Base-by-base conservation (phyloP, 2,888 invertebrate species). In the Protodeltote pygarga region DNA sequence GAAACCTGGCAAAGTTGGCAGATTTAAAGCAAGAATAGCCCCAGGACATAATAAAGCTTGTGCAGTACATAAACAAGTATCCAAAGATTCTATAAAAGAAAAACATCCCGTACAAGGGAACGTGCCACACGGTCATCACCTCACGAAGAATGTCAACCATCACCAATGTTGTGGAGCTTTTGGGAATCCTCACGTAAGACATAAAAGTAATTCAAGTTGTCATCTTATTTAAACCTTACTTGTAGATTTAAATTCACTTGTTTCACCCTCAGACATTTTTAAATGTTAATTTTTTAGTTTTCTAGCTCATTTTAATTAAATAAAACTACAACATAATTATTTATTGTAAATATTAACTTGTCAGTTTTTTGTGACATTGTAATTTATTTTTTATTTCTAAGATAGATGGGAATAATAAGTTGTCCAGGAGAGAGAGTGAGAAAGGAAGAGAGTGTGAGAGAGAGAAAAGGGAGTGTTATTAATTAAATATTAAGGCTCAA, bases 101-200 rank as follows among this genome's bases (percentile, higher is more conserved):
- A 83, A 83, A 35, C 38, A 59, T 8, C 61, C 48, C 1, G 44
- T 23, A 1, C 72, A 67, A 23, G 37, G 70, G 0, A 85, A 78
- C 25, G 85, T 85, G 0, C 89, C 89, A 0, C 90, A 91, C 17
- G 91, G 90, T 0, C 90, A 91, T 41, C 87, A 86, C 40, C 90
- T 90, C 48, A 79, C 86, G 8, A 92, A 91, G 61, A 90, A 90
- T 29, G 82, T 84, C 0, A 92, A 92, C 40, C 91, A 92, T 40
- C 92, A 92, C 45, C 92, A 92, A 35, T 92, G 92, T 41, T 92
- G 92, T 58, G 92, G 92, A 0, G 92, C 92, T 0, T 92, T 92
- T 32, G 92, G 92, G 0, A 92, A 92, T 51, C 91, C 92, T 0
- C 89, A 92, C 9, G 89, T 90, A 0, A 79, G 89, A 51, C 89